These are phyloP conservation scores for Carpatolechia fugitivella DNA, from an alignment of 2,888 invertebrate species.

Conservation along the genomic window DNA sequence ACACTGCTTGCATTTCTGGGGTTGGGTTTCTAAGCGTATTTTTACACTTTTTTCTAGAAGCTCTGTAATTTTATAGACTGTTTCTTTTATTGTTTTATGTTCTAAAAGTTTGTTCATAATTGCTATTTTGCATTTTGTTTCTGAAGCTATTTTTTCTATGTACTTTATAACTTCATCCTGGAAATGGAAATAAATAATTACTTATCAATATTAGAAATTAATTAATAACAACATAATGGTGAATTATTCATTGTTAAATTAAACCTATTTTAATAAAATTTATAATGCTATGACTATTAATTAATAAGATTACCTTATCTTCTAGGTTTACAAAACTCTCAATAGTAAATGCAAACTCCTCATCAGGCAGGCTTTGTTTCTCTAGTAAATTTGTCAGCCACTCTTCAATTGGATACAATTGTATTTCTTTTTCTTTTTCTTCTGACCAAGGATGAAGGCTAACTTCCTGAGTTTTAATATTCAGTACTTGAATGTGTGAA, in stretches of 20 bases:
- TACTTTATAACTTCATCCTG: slow-evolving; percentile 48
- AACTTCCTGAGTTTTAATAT: slow-evolving; percentile 53
- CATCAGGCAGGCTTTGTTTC: slow-evolving; percentile 56
- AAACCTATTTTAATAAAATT: too few species aligned
- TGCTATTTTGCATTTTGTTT: slow-evolving; percentile 40
- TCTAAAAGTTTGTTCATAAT: slow-evolving; percentile 62
- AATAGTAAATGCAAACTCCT: slow-evolving; percentile 46
- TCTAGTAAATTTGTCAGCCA: slow-evolving; percentile 50
- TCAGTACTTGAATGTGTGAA: slow-evolving; percentile 77
- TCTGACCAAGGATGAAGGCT: slow-evolving; percentile 51
- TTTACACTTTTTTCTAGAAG: slow-evolving; percentile 80
- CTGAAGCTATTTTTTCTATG: slow-evolving; percentile 41
- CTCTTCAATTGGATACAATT: slow-evolving; percentile 38
- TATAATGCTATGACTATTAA: too few species aligned
- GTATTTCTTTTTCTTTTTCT: slow-evolving; percentile 27
- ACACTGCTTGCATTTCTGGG: slow-evolving; percentile 81
- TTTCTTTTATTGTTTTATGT: slow-evolving; percentile 50
- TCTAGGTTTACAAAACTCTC: slow-evolving; percentile 28
- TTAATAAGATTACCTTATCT: slow-evolving; percentile 37
- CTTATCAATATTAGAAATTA: background rate
- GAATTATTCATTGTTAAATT: too few species aligned
- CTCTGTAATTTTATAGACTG: slow-evolving; percentile 64
- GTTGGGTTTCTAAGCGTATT: slow-evolving; percentile 80
- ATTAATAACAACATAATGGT: too few species aligned
- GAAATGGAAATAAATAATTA: slow-evolving; percentile 26